These are phyloP conservation scores for Drosophila pseudotakahashii DNA, from an alignment of 2,888 invertebrate species.

Conservation along the genomic window DNA sequence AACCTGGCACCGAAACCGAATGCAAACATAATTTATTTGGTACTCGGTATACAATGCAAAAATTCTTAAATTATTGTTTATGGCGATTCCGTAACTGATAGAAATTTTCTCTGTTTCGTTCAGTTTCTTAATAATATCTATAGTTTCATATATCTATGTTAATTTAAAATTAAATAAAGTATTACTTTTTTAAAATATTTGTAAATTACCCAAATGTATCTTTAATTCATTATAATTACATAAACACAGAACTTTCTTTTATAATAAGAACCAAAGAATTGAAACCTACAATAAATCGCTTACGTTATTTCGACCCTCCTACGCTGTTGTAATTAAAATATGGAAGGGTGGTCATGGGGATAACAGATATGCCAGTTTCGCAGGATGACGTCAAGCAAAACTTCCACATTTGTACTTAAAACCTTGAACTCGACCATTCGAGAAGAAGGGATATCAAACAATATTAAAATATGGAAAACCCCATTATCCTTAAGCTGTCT, in stretches of 20 bases:
- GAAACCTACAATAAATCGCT: neutral
- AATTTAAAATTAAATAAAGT: too few relatives aligned
- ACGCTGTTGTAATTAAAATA: neutral
- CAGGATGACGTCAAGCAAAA: slow-evolving; percentile 1
- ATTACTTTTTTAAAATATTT: too few relatives aligned
- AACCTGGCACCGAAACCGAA: slow-evolving; percentile 34
- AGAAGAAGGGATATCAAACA: neutral
- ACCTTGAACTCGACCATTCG: neutral
- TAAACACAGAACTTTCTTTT: too few relatives aligned
- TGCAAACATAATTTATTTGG: slow-evolving; percentile 31
- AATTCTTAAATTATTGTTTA: neutral
- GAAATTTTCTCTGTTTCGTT: too few relatives aligned
- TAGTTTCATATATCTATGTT: too few relatives aligned
- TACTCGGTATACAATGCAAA: slow-evolving; percentile 3
- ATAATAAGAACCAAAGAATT: neutral
- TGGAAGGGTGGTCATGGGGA: neutral
- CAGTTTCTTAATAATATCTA: too few relatives aligned
- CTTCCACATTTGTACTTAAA: neutral
- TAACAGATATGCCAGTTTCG: neutral
- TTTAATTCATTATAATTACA: too few relatives aligned
- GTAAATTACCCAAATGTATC: too few relatives aligned
- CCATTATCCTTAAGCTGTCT: too few relatives aligned
- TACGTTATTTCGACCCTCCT: neutral
- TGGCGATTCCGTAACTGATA: neutral
- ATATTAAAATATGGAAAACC: too few relatives aligned